Conservation (phyloP, 64 coral and sea anemone species). For the Hydrozoanthus tunicans region DNA sequence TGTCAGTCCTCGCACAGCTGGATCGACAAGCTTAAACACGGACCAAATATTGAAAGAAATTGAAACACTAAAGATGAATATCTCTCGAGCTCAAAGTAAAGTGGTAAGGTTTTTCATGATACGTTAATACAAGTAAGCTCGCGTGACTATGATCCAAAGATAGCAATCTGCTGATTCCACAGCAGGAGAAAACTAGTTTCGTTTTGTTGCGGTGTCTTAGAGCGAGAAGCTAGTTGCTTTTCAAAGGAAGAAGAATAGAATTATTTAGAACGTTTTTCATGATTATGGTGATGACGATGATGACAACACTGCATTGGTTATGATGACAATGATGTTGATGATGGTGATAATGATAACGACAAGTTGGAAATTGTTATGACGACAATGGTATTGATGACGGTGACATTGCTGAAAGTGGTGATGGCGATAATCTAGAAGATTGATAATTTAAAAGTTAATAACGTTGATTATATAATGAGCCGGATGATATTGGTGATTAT, state of each 20-base stretch:
- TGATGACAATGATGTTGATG: not conserved
- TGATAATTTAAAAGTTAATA: not conserved
- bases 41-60: not conserved
- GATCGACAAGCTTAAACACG: not conserved
- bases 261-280: not conserved
- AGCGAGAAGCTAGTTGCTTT: too few species aligned
- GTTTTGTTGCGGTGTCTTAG: too few species aligned
- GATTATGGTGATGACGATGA: not conserved
- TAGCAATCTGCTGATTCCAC: too few species aligned
- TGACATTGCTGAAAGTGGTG: not conserved
- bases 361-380: too few species aligned
- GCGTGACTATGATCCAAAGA: too few species aligned
- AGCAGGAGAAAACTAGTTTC: too few species aligned
- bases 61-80: not conserved
- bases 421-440: not conserved
- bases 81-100: not conserved
- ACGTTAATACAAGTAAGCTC: too few species aligned
- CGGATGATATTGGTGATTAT: too few species aligned
- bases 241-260: too few species aligned
- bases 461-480: not conserved
- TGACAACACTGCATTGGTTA: not conserved
- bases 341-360: not conserved
- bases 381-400: not conserved
- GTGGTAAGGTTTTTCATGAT: not conserved
- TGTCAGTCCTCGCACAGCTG: constrained; percentile 9